Conservation (phyloP, 2,888 invertebrate species). For the Cheilosia soror region DNA sequence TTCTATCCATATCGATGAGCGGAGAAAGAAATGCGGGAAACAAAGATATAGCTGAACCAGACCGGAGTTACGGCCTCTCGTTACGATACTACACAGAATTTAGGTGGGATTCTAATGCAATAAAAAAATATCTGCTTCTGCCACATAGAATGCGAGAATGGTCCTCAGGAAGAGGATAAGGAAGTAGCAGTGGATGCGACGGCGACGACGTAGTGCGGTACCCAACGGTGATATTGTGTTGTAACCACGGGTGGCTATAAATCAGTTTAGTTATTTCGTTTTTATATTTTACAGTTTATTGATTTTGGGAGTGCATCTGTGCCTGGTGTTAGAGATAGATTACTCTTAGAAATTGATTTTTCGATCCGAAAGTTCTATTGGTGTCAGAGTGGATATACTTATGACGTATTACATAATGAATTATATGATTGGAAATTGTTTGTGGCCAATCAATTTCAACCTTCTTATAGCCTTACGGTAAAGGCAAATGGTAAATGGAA, state of each 20-base stretch:
- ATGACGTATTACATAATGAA: background rate
- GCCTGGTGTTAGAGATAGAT: slow-evolving; percentile 13
- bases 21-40: background rate
- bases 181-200: background rate
- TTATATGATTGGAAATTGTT: background rate
- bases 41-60: slow-evolving; percentile 21
- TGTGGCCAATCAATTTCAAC: background rate
- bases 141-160: slow-evolving; percentile 33
- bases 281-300: slow-evolving; percentile 29
- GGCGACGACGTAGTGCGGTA: slow-evolving; percentile 34
- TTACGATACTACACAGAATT: slow-evolving; percentile 59
- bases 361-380: background rate
- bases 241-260: slow-evolving; percentile 49
- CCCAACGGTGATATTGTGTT: slow-evolving; percentile 54
- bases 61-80: slow-evolving; percentile 38
- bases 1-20: slow-evolving; percentile 14
- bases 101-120: slow-evolving; percentile 52
- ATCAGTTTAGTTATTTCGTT: slow-evolving; percentile 34
- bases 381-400: background rate
- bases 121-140: slow-evolving; percentile 37
- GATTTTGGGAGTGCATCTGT: slow-evolving; percentile 21
- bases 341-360: slow-evolving; percentile 16
- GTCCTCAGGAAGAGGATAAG: background rate
- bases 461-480: background rate
- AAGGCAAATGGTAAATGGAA: no score